Evolutionary conservation across 1,140 invertebrate genomes (phyloP), one percentile per base, ranked within the genome.

Genomic region (Harlomillsia oculata): DNA sequence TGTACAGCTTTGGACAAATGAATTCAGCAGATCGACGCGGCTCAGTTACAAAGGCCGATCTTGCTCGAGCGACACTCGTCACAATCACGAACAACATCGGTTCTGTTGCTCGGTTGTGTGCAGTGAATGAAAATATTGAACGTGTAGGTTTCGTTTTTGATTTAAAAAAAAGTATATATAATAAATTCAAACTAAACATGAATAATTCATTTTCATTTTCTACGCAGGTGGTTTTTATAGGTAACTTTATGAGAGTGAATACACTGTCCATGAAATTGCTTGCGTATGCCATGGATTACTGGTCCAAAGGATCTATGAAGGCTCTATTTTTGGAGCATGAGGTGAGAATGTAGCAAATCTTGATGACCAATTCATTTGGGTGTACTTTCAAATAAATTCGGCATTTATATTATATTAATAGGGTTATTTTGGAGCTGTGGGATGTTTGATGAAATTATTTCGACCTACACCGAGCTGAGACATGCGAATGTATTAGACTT

Each of bases 51-150:
- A 80, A 80, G 59, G 87, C 87, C 70, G 96, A 99, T 76, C 75
- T 99, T 37, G 96, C 96, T 0, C 80, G 87, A 65, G 91, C 95
- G 1, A 97, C 91, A 1, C 78, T 99, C 26, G 90, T 96, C 30
- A 99, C 94, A 14, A 95, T 98, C 63, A 97, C 96, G 29, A 98
- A 99, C 73, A 99, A 99, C 72, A 98, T 99, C 69, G 96, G 93
- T 43, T 97, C 93, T 26, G 97, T 99, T 67, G 93, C 94, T 0
- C 74, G 92, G 45, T 93, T 98, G 81, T 97, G 92, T 72, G 95
- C 95, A 14, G 77, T 86, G 5, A 96, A 94, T 71, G 87, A 96
- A 75, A 85, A 88, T 71, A 85, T 91, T 60, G 85, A 89, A 67
- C 81, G 81, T 77, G 87, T 89, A 73, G 73, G n/a, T n/a, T n/a